Conservation (phyloP, 2,113 vertebrate species). For the Gymnorhina tibicen region DNA sequence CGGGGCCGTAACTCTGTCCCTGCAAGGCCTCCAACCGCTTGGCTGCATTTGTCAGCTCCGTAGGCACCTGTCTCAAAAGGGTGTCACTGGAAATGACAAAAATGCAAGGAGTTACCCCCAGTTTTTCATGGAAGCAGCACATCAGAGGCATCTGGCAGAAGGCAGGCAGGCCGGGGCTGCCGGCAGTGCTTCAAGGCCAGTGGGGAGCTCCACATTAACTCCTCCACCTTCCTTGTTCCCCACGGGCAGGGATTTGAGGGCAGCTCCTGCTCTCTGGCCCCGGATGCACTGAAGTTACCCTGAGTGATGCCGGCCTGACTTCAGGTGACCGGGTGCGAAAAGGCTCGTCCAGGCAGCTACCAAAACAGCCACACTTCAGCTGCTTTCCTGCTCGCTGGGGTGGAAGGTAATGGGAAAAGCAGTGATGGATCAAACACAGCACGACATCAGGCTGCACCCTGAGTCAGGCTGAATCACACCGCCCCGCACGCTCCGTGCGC, state of each 20-base stretch:
- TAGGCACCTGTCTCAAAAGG: background rate
- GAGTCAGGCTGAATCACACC: background rate
- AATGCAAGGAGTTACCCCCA: background rate
- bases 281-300: background rate
- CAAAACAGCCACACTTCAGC: background rate
- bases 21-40: background rate
- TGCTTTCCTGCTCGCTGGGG: background rate
- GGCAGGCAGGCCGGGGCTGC: background rate
- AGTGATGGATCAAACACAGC: background rate
- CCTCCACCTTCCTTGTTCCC: background rate
- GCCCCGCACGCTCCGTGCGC: fast-evolving
- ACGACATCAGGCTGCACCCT: background rate
- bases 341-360: background rate
- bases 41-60: background rate
- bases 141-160: background rate
- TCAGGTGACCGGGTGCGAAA: background rate
- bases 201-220: background rate
- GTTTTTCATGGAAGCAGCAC: background rate
- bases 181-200: background rate
- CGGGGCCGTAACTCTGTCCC: fast-evolving
- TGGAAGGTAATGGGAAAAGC: background rate
- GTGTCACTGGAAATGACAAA: background rate
- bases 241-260: background rate
- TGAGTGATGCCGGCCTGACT: fast-evolving
- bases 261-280: background rate